These are phyloP conservation scores for Drosophila ambigua DNA, from an alignment of 1,140 invertebrate species.

Conservation along the genomic window DNA sequence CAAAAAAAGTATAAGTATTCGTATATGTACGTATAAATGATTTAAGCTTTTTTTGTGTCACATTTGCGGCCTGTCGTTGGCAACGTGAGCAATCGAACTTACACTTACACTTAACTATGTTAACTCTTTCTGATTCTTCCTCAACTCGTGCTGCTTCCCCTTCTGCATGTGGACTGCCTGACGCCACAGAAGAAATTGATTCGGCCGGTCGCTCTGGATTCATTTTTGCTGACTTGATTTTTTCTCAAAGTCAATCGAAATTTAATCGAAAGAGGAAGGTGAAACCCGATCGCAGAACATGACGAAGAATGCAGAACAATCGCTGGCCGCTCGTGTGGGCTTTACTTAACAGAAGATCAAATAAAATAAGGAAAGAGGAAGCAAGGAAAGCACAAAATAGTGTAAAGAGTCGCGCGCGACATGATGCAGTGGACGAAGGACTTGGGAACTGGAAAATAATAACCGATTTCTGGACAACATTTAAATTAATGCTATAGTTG, in stretches of 20 bases:
- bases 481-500: too few species aligned
- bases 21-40: constrained; percentile 11
- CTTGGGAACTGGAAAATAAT: neutral
- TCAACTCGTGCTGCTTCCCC: constrained; percentile 4
- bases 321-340: constrained; percentile 39
- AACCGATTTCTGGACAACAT: too few species aligned
- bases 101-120: constrained; percentile 45
- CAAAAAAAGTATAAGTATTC: constrained; percentile 28
- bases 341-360: neutral
- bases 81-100: constrained; percentile 37
- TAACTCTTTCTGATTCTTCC: constrained; percentile 28
- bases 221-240: constrained; percentile 26
- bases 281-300: constrained; percentile 61
- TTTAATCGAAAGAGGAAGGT: constrained; percentile 60
- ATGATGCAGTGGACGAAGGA: constrained; percentile 2
- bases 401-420: constrained; percentile 13
- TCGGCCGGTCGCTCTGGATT: constrained; percentile 16
- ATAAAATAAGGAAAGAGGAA: neutral
- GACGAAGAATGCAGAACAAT: constrained; percentile 33
- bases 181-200: constrained; percentile 52
- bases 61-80: constrained; percentile 50
- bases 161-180: constrained; percentile 59
- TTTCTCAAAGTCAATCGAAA: constrained; percentile 41
- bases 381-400: constrained; percentile 22
- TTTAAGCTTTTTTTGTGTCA: constrained; percentile 47